These are phyloP conservation scores for Anguilla obscura DNA, from an alignment of 2,797 vertebrate species.

Conservation along the genomic window DNA sequence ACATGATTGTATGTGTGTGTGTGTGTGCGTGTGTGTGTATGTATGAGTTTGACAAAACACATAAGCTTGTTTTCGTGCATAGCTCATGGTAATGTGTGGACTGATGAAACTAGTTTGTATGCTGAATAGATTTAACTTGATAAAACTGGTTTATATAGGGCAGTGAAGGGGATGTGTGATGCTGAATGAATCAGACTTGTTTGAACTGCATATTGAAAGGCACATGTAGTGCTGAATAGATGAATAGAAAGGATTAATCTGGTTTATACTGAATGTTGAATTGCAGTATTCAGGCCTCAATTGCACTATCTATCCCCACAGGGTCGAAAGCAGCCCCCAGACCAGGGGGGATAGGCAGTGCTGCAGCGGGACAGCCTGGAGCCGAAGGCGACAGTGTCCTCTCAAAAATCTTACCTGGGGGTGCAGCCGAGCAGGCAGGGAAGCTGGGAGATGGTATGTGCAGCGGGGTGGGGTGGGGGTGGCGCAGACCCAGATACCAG, in stretches of 20 bases:
- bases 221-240: neutral
- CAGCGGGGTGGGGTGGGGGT: neutral
- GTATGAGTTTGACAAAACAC: too few species aligned
- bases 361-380: constrained; percentile 77
- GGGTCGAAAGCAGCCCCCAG: constrained; percentile 82
- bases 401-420: constrained; percentile 94
- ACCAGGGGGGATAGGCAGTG: constrained; percentile 76
- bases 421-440: constrained; percentile 94
- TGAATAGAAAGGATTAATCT: neutral
- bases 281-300: neutral
- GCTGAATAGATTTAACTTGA: neutral
- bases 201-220: neutral
- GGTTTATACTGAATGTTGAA: neutral
- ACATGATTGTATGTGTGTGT: neutral
- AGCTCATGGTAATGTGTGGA: too few species aligned
- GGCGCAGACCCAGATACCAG: neutral
- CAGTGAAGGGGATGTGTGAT: neutral
- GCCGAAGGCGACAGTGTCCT: constrained; percentile 87
- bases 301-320: constrained; percentile 44
- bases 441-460: constrained; percentile 93
- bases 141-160: neutral
- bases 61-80: too few species aligned
- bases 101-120: too few species aligned
- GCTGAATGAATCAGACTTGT: neutral
- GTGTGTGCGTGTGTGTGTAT: too few species aligned